Percentiles rank a stretch among this genome's conserved stretches.
Conservation (phyloP, 2,888 invertebrate genomes). For the Tolmerus cingulatus region DNA sequence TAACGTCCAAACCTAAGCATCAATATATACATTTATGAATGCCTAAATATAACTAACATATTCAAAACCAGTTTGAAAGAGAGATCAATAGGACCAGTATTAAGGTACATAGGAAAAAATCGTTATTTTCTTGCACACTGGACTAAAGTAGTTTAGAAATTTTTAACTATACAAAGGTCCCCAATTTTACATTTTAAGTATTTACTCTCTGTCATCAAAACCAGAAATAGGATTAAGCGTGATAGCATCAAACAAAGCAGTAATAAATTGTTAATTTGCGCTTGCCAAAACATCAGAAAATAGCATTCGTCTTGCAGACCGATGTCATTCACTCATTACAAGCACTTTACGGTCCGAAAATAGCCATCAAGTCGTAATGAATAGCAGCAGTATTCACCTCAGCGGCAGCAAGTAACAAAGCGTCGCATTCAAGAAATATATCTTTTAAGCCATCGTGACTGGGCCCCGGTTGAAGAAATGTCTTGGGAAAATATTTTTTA, state of each 20-base stretch:
- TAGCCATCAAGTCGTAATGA: constrained; percentile 11
- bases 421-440: neutral
- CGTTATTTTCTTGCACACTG: neutral
- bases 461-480: neutral
- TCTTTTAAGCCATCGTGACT: neutral
- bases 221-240: neutral
- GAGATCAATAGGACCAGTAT: neutral
- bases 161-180: neutral
- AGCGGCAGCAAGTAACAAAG: neutral
- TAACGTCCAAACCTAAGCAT: too few relatives aligned
- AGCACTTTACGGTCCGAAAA: constrained; percentile 12
- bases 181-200: neutral
- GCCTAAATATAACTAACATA: too few relatives aligned
- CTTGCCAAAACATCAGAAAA: constrained; percentile 24
- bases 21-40: too few relatives aligned
- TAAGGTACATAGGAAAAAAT: neutral
- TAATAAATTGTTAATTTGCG: neutral
- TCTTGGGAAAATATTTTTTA: neutral
- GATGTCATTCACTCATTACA: constrained; percentile 17
- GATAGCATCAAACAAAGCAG: neutral
- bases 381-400: neutral
- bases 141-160: neutral
- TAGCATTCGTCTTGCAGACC: neutral
- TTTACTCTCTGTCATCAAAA: neutral
- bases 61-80: too few relatives aligned